phyloP scores from a whole-genome alignment of 2,888 invertebrate species.

The Drosophila mayaguana region DNA sequence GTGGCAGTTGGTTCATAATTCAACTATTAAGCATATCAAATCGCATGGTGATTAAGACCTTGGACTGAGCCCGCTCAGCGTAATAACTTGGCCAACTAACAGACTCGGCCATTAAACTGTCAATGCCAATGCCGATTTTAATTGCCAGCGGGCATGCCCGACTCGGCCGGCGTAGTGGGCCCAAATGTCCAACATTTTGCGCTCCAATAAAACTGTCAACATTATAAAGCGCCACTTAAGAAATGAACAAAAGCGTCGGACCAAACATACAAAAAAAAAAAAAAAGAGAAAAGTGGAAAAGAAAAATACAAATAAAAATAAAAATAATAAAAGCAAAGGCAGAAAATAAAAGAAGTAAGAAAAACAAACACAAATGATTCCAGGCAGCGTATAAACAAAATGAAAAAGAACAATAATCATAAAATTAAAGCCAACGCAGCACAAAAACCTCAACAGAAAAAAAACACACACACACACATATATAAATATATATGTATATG shows the following conservation, averaged over 20 bases:
- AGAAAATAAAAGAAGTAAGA: slow-evolving; percentile 27
- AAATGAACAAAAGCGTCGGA: slow-evolving; percentile 68
- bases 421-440: slow-evolving; percentile 72
- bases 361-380: slow-evolving; percentile 24
- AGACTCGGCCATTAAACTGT: slow-evolving; percentile 10
- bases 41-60: slow-evolving; percentile 19
- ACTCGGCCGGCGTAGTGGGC: slow-evolving; percentile 3
- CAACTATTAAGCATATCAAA: neutral
- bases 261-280: slow-evolving; percentile 7
- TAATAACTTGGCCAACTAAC: slow-evolving; percentile 5
- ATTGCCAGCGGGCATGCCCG: slow-evolving; percentile 27
- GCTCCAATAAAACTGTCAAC: slow-evolving; percentile 78
- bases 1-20: neutral
- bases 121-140: slow-evolving; percentile 24
- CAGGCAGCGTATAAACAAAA: slow-evolving; percentile 24
- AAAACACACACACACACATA: neutral
- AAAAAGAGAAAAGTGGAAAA: slow-evolving; percentile 1
- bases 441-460: slow-evolving; percentile 38
- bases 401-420: slow-evolving; percentile 70
- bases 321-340: neutral
- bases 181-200: slow-evolving; percentile 66
- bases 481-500: neutral
- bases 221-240: slow-evolving; percentile 79
- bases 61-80: neutral
- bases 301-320: slow-evolving; percentile 24